Conservation (phyloP, 2,797 vertebrate species). For the Xenops minutus region DNA sequence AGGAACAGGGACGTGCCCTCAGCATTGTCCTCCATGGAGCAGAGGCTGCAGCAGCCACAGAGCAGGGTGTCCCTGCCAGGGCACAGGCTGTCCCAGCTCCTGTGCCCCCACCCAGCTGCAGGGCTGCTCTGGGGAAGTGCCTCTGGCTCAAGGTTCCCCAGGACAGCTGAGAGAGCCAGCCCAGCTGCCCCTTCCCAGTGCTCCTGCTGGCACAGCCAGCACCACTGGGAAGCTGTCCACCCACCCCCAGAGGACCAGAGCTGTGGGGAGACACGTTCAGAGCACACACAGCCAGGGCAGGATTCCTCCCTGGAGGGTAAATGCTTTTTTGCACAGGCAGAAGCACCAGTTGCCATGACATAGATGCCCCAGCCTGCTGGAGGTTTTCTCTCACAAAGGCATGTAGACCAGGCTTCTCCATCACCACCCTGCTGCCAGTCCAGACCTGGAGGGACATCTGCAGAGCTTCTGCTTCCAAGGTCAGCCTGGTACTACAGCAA, state of each 20-base stretch:
- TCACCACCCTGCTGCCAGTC: background rate
- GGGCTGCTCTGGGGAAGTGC: background rate
- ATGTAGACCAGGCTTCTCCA: background rate
- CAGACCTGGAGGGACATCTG: background rate
- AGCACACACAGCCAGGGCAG: background rate
- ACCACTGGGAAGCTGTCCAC: background rate
- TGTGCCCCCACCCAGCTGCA: background rate
- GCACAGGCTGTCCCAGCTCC: background rate
- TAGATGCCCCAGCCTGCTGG: rapidly evolving
- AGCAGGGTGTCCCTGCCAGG: background rate
- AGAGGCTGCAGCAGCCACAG: background rate
- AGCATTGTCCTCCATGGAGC: background rate
- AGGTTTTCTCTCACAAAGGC: background rate
- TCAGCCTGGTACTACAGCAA: background rate
- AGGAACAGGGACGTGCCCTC: background rate
- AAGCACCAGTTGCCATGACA: background rate
- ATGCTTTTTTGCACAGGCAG: background rate
- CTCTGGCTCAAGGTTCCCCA: background rate
- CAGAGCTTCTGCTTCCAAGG: background rate
- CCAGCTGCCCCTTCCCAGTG: background rate
- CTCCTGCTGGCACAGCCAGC: background rate
- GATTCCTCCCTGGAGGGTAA: rapidly evolving
- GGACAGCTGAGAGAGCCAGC: background rate
- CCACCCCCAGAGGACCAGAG: background rate
- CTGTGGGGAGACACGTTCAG: background rate